Evolutionary conservation across 2,113 vertebrate genomes (phyloP), one percentile per base, ranked within the genome.

Genomic region (Lucifuga dentata): DNA sequence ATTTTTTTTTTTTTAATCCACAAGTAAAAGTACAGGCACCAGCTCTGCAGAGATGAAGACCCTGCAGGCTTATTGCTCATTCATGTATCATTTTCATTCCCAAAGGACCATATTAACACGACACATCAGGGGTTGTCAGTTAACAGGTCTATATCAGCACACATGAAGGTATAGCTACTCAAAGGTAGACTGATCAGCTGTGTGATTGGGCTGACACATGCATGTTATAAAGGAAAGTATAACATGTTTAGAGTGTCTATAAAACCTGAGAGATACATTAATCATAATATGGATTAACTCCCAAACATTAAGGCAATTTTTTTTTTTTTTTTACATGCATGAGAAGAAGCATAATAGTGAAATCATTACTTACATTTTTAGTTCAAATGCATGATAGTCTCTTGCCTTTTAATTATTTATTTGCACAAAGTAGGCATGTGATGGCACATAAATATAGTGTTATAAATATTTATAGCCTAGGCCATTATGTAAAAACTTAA

Each of bases 31-130:
- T 9, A 11, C 5, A 21, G 32, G 10, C 58, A 11, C 21, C 43
- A 19, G 2, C 8, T 48, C 39, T 23, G 16, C 40, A 50, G 20
- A 58, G 26, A 12, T 53, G 15, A 49, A 33, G 44, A 15, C 43
- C 52, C 41, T 48, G 9, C 23, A 61, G 19, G 39, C 16, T 24
- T 49, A 4, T n/a, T 55, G 49, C 15, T 61, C 46, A 33, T 40
- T 72, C 50, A 43, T 36, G 12, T 68, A 32, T 45, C 2, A 49
- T 66, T 61, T 61, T 74, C 29, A 52, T 36, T 49, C 12, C 48
- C 17, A 35, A 29, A 26, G 15, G 45, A 58, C 9, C 17, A 11
- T 46, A 55, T 64, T 39, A 39, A 44, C 17, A 68, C 20, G 3
- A 56, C 1, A 36, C 11, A 41, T 46, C 32, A 57, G 26, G 13